Base-by-base conservation (phyloP, 2,888 invertebrate species). In the Dasypogon diadema region DNA sequence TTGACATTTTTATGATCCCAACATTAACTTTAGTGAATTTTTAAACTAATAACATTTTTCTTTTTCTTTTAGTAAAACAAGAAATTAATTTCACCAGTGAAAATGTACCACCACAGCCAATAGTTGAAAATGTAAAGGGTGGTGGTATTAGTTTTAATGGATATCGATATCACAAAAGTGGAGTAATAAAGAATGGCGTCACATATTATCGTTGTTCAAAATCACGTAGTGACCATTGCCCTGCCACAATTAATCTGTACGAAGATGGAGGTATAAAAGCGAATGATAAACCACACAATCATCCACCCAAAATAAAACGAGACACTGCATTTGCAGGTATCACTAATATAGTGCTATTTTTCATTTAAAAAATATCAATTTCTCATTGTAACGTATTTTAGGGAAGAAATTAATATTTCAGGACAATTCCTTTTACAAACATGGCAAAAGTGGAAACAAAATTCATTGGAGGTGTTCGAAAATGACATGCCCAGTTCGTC, bases 381-480 rank as follows among this genome's bases (percentile, higher is more conserved):
- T 10, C 1, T 70, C 10, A 5, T 37, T n/a, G n/a, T 68, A 14
- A 42, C n/a, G 3, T 42, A 22, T 55, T 55, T 55, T 46, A 79
- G 79, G 78, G 4, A 79, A 78, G 72, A 78, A 78, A 74, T 24
- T 79, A 2, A 55, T 56, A 12, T 76, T 37, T 21, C 26, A 77
- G 3, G 78, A 78, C 21, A 30, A 54, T 51, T 26, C 26, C 21
- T 79, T 78, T 63, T 77, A 78, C 48, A 68, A 76, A 42, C 79
- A 78, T 46, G 78, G 77, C 48, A 76, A 58, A 48, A 65, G 58
- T 22, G 60, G 37, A 8, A 51, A 77, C 30, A 79, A 79, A 68
- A 77, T 79, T 6, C 76, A 78, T 55, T 79, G 79, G 79, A 60
- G 78, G 2, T 79, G 78, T 51, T 54, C 75, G 3, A 68, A 37